phyloP scores from a whole-genome alignment of 2,888 invertebrate genomes.

The Trichacis sp. region DNA sequence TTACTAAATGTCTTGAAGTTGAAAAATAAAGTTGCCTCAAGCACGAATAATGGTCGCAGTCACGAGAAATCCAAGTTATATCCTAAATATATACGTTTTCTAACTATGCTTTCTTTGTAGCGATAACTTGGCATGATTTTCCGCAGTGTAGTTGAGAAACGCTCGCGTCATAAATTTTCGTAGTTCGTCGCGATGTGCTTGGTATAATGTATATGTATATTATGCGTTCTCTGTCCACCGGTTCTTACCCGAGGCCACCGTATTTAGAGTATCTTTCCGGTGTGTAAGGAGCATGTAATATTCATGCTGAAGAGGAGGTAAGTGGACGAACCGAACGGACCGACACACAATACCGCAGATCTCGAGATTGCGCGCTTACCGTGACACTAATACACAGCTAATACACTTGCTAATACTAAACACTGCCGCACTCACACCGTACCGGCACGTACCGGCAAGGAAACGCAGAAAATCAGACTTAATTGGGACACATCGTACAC shows the following conservation, averaged over 20 bases:
- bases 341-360: conserved; percentile 63
- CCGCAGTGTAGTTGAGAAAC: too few relatives aligned
- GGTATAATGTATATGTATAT: conserved; percentile 52
- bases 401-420: conserved; percentile 25
- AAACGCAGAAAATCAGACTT: conserved; percentile 65
- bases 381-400: conserved; percentile 63
- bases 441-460: conserved; percentile 49
- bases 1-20: too few relatives aligned
- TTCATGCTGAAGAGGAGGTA: conserved; percentile 61
- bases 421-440: conserved; percentile 56
- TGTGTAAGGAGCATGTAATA: conserved; percentile 68
- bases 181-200: conserved; percentile 59
- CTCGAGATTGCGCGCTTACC: conserved; percentile 67
- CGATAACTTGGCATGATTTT: too few relatives aligned
- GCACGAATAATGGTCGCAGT: too few relatives aligned
- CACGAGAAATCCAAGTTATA: too few relatives aligned
- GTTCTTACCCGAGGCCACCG: conserved; percentile 50
- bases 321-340: conserved; percentile 55
- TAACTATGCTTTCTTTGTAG: too few relatives aligned
- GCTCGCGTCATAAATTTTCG: conserved; percentile 57
- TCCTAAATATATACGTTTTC: too few relatives aligned
- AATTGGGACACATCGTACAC: conserved; percentile 62
- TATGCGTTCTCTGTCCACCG: conserved; percentile 65
- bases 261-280: conserved; percentile 68
- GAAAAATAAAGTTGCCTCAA: too few relatives aligned